These are phyloP conservation scores for Alligator mississippiensis DNA, from an alignment of 2,113 vertebrate species.

Conservation along the genomic window DNA sequence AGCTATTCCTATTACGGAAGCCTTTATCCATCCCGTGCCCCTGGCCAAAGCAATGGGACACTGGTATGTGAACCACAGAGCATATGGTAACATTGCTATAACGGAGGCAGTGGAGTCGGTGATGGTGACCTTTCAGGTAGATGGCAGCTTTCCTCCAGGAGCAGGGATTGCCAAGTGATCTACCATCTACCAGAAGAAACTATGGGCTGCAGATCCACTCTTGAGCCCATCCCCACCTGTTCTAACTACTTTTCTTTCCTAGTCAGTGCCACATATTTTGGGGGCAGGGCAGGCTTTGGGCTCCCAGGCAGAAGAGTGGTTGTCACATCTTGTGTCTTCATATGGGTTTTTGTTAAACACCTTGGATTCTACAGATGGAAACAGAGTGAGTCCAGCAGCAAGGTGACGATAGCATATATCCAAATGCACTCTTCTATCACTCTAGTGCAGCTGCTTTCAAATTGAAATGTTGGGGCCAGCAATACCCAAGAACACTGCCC, in stretches of 20 bases:
- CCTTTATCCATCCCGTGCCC: rapidly evolving
- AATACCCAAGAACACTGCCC: not conserved
- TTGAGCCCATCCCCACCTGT: not conserved
- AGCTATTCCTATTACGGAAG: not conserved
- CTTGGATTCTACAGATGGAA: not conserved
- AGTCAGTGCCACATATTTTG: not conserved
- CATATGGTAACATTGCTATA: not conserved
- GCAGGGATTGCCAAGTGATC: not conserved
- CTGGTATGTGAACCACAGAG: not conserved
- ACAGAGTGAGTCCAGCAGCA: not conserved
- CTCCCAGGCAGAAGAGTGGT: too few relatives aligned
- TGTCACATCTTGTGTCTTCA: not conserved
- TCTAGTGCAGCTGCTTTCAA: not conserved
- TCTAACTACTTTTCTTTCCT: not conserved
- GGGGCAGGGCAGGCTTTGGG: not conserved
- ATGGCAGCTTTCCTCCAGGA: not conserved
- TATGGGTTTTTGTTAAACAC: not conserved
- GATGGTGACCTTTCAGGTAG: rapidly evolving
- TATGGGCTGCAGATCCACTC: too few relatives aligned
- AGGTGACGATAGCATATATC: not conserved
- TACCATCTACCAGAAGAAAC: not conserved
- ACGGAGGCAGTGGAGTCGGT: not conserved
- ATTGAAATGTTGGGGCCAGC: not conserved
- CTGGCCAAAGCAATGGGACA: not conserved
- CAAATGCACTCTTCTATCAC: too few relatives aligned